Evolutionary conservation across 2,113 vertebrate species (phyloP).

Genomic region (Crotalus viridis): DNA sequence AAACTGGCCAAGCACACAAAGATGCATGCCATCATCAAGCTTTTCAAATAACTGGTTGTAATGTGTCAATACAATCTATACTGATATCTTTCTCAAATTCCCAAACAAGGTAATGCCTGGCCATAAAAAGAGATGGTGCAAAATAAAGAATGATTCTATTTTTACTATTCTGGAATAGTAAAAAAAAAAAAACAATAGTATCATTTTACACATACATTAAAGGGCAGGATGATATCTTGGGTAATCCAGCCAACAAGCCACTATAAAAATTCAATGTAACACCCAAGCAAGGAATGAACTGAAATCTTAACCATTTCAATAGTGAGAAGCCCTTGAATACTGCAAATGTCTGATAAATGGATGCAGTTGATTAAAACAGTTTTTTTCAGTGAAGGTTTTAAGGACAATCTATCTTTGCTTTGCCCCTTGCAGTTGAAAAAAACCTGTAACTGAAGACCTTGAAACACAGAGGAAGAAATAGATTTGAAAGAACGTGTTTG

Average conservation of each 20-base stretch:
- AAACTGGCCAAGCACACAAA: not conserved
- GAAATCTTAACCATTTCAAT: not conserved
- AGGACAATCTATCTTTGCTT: not conserved
- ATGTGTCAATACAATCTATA: not conserved
- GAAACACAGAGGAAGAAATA: not conserved
- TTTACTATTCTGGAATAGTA: not conserved
- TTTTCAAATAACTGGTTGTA: not conserved
- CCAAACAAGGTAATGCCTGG: not conserved
- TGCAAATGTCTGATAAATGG: not conserved
- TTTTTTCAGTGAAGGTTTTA: not conserved
- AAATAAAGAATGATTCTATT: not conserved
- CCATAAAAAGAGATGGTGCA: not conserved
- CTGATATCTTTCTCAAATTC: not conserved
- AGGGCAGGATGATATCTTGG: not conserved
- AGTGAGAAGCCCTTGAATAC: not conserved
- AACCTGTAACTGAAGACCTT: not conserved
- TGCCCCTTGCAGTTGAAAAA: not conserved
- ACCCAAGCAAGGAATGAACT: not conserved
- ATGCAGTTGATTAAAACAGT: not conserved
- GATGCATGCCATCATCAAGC: not conserved
- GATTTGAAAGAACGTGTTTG: not conserved
- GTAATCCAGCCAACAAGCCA: not conserved
- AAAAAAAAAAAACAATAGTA: not conserved
- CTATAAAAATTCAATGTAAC: not conserved
- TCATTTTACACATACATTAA: not conserved